Evolutionary conservation across 2,113 vertebrate species (phyloP).

Genomic region (Oreochromis niloticus): DNA sequence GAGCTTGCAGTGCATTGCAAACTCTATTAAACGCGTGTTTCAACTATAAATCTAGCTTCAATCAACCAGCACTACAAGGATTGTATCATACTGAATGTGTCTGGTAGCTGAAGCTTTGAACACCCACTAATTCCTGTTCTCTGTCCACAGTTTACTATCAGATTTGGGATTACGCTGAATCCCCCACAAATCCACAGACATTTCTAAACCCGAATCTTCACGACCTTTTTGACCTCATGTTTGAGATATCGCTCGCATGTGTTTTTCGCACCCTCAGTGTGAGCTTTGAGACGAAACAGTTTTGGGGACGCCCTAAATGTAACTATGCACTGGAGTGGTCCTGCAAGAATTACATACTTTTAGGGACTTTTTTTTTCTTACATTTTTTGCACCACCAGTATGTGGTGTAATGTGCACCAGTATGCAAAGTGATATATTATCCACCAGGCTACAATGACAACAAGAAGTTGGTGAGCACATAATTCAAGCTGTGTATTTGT

Average conservation of each 20-base stretch:
- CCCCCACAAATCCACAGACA: background rate
- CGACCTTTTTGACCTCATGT: conserved; percentile 17
- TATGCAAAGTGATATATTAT: background rate
- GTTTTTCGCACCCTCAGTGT: background rate
- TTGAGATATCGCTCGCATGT: conserved; percentile 23
- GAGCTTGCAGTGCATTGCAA: background rate
- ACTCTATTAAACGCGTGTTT: background rate
- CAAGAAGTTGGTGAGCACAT: background rate
- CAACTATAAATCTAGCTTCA: rapidly evolving
- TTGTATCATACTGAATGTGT: rapidly evolving
- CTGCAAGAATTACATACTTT: background rate
- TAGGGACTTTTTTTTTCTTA: background rate
- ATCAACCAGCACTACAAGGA: background rate
- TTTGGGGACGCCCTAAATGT: background rate
- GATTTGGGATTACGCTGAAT: background rate
- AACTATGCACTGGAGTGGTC: background rate
- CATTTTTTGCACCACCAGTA: background rate
- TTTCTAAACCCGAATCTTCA: background rate
- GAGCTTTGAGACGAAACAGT: background rate
- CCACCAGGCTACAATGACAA: background rate
- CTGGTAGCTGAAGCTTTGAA: background rate
- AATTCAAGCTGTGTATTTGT: background rate
- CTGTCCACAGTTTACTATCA: background rate
- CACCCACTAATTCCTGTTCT: background rate
- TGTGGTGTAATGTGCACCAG: background rate